Evolutionary conservation across 2,113 vertebrate genomes (phyloP).

Genomic region (Forbesichthys agassizii): DNA sequence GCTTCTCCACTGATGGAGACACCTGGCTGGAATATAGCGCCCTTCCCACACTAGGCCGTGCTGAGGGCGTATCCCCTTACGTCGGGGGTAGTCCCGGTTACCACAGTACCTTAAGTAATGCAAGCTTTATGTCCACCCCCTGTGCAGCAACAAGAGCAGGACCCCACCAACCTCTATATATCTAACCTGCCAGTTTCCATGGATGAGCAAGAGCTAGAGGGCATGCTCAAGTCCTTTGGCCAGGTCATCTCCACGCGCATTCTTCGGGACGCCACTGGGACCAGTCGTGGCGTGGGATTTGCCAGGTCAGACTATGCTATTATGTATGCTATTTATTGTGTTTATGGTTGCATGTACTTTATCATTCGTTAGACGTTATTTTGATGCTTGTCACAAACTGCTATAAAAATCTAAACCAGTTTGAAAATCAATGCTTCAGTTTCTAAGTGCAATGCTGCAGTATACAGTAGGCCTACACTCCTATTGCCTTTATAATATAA

Average conservation of each 20-base stretch:
- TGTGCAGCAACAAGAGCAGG: constrained; percentile 92
- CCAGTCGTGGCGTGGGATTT: constrained; percentile 91
- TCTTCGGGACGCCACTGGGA: constrained; percentile 86
- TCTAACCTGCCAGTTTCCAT: constrained; percentile 91
- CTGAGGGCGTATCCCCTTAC: too few relatives aligned
- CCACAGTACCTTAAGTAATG: not conserved
- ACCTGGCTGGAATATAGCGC: too few relatives aligned
- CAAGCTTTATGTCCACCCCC: constrained; percentile 4
- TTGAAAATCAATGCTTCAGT: not conserved
- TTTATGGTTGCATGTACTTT: too few relatives aligned
- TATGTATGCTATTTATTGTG: too few relatives aligned
- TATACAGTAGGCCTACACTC: not conserved
- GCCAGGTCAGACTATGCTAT: constrained; percentile 77
- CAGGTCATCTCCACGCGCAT: constrained; percentile 94
- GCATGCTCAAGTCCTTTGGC: constrained; percentile 91
- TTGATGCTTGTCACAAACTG: not conserved
- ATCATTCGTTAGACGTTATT: too few relatives aligned
- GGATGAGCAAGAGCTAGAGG: constrained; percentile 93
- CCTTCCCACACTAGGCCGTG: too few relatives aligned
- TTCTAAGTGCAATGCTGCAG: not conserved
- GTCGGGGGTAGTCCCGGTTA: too few relatives aligned
- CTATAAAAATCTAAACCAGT: not conserved
- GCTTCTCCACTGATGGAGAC: too few relatives aligned
- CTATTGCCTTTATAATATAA: not conserved
- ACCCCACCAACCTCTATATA: constrained; percentile 95